phyloP scores from a whole-genome alignment of 2,797 vertebrate species.

The Neosilurus hyrtlii region DNA sequence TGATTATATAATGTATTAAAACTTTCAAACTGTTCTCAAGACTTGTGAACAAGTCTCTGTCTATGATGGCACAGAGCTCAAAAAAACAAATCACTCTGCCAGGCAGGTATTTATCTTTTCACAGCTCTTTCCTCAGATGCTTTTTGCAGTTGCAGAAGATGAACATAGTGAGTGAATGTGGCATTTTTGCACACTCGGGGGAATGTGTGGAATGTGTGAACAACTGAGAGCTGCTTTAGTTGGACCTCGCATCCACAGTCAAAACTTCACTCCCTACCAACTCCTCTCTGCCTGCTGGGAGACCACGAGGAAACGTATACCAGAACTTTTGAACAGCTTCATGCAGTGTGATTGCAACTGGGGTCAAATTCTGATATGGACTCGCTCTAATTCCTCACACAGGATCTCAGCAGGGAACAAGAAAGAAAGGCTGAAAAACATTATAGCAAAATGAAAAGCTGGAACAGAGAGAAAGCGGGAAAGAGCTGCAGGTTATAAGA shows the following conservation, averaged over 20 bases:
- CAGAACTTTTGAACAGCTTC: neutral
- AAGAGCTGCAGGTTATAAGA: neutral
- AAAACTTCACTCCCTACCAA: slow-evolving; percentile 3
- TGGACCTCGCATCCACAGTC: neutral
- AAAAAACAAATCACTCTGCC: slow-evolving; percentile 1
- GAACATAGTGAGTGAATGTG: neutral
- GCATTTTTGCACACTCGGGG: neutral
- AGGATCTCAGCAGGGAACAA: slow-evolving; percentile 20
- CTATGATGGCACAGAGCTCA: neutral
- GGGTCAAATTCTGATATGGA: slow-evolving; percentile 12
- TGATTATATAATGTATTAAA: neutral
- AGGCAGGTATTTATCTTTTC: slow-evolving; percentile 19
- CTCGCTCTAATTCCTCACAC: neutral
- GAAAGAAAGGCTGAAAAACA: neutral
- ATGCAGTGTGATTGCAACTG: neutral
- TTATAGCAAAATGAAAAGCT: slow-evolving; percentile 2
- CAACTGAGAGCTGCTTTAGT: slow-evolving; percentile 8
- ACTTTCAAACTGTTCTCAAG: neutral
- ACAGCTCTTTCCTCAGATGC: slow-evolving; percentile 10
- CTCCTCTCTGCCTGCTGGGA: neutral
- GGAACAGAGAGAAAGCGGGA: neutral
- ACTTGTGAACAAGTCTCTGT: neutral
- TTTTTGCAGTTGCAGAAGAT: slow-evolving; percentile 12
- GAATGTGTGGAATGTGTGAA: slow-evolving; percentile 26
- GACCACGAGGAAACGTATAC: neutral